A percentile compares a stretch with the other conserved stretches of the same genome.
phyloP scores from a whole-genome alignment of 2,113 vertebrate genomes.

The Dipodomys spectabilis region DNA sequence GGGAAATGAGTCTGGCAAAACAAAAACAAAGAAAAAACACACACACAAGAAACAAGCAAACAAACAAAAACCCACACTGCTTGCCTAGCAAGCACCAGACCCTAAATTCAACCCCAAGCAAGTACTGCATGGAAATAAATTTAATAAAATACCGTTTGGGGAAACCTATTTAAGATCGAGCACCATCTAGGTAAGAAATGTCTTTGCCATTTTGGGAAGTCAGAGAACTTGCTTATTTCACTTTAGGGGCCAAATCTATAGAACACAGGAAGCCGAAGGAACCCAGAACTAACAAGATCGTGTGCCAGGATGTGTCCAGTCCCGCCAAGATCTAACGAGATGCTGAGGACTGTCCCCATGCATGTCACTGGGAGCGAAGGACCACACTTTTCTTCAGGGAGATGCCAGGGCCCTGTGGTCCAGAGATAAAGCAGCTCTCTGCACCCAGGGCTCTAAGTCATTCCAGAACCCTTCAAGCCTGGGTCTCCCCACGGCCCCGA shows the following conservation, averaged over 20 bases:
- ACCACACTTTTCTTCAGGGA: rapidly evolving
- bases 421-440: not conserved
- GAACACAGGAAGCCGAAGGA: not conserved
- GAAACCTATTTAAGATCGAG: not conserved
- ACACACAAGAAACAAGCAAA: too few relatives aligned
- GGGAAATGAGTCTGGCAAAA: conserved; percentile 11
- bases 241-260: not conserved
- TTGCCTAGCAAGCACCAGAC: too few relatives aligned
- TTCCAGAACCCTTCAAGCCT: too few relatives aligned
- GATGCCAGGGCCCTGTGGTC: not conserved
- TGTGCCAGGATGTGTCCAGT: not conserved
- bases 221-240: not conserved
- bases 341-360: not conserved
- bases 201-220: not conserved
- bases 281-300: too few relatives aligned
- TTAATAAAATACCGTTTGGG: not conserved
- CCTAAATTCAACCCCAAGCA: too few relatives aligned
- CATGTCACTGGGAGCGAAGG: rapidly evolving
- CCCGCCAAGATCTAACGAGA: not conserved
- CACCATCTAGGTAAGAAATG: not conserved
- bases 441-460: not conserved
- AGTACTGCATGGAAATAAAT: too few relatives aligned
- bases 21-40: not conserved
- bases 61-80: not conserved
- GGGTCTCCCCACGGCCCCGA: not conserved